Conservation (phyloP, 2,888 invertebrate species). For the Myopa tessellatipennis region DNA sequence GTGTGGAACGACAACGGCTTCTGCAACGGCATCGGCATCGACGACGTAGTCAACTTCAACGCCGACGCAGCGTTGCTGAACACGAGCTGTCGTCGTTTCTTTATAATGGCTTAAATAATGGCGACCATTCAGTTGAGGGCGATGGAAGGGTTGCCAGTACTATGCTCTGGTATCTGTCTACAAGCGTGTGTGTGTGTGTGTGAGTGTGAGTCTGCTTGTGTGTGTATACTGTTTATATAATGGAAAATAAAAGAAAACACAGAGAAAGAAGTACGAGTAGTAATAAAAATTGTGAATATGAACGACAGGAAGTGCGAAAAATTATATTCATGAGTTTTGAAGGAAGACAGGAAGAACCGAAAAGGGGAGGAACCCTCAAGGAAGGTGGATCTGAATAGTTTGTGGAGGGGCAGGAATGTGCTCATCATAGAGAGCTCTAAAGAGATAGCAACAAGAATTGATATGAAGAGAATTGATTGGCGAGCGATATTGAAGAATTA, state of each 20-base stretch:
- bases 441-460: conserved; percentile 17
- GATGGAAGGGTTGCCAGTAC: conserved; percentile 24
- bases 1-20: neutral
- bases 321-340: conserved; percentile 25
- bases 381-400: conserved; percentile 13
- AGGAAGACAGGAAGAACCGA: neutral
- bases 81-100: neutral
- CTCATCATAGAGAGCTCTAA: neutral
- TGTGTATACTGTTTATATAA: neutral
- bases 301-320: conserved; percentile 36
- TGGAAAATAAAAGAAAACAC: conserved; percentile 1
- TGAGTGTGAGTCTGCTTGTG: neutral
- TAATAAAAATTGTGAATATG: conserved; percentile 32
- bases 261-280: neutral
- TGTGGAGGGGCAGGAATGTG: conserved; percentile 1
- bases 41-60: neutral
- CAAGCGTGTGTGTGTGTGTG: neutral
- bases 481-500: neutral
- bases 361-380: neutral
- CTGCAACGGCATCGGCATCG: neutral
- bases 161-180: neutral
- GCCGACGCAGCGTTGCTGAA: neutral
- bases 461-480: neutral
- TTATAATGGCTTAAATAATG: conserved; percentile 35
- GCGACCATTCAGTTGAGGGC: conserved; percentile 24